Evolutionary conservation across 1,140 invertebrate genomes (phyloP), one percentile per base, ranked within the genome.

Genomic region (Eciton burchellii): DNA sequence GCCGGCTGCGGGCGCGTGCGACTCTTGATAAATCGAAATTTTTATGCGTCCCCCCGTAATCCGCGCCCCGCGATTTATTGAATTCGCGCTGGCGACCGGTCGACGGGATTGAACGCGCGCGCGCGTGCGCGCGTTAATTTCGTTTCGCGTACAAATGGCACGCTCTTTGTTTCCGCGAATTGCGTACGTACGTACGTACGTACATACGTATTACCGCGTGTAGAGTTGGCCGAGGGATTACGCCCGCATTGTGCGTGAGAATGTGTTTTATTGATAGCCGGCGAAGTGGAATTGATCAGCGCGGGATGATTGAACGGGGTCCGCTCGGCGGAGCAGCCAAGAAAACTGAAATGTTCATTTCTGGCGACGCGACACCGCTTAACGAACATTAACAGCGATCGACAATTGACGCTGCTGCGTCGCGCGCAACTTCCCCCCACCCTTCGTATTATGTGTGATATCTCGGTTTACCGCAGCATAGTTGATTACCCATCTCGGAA

Each of bases 401-500:
- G 49, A 87, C 73, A 87, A 86, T 86, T 68, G 49, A 56, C 56
- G 14, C 12, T 49, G 81, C 14, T 56, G 63, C 76, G 71, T 52
- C 26, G 47, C 81, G 72, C 49, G 84, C 83, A 87, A 35, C 35
- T 35, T 81, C 86, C 83, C 71, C 73, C n/a, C n/a, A n/a, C n/a
- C 72, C 84, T 73, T 73, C 68, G 84, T 86, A 87, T 87, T 85
- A 87, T 68, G 84, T 84, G 84, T 83, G 85, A 87, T 87, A 87
- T 87, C 85, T 86, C 85, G 85, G 85, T 83, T 84, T 68, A 87
- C 85, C 85, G 73, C 85, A 79, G 84, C 85, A 87, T 87, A 87
- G 85, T 87, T 87, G 85, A 87, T 87, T 86, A 85, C 85, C 85
- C 83, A 87, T 70, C 84, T 84, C 85, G 63, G 76, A 86, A 87